Conservation (phyloP, 2,113 vertebrate genomes). For the Cichladusa arquata region DNA sequence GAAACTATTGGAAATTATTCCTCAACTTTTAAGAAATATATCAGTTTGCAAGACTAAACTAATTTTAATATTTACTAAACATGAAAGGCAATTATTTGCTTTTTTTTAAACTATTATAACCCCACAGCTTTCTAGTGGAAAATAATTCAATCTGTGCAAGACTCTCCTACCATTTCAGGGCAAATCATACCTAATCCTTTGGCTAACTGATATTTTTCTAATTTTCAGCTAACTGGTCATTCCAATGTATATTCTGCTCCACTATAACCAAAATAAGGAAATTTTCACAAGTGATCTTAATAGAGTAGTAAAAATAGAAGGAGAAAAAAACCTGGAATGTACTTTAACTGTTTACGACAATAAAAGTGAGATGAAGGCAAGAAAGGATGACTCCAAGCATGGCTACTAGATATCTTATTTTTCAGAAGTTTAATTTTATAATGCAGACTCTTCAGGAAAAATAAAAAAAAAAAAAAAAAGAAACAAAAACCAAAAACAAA, state of each 20-base stretch:
- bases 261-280: not conserved
- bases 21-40: not conserved
- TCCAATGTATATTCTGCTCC: not conserved
- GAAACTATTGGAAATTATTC: not conserved
- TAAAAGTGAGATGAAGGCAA: not conserved
- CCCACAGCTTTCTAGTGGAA: not conserved
- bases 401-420: not conserved
- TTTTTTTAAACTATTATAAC: not conserved
- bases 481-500: too few species aligned
- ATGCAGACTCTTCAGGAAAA: not conserved
- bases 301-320: not conserved
- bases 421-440: not conserved
- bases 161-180: not conserved
- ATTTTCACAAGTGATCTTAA: not conserved
- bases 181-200: not conserved
- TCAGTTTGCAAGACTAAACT: not conserved
- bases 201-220: not conserved
- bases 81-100: not conserved
- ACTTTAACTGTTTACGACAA: not conserved
- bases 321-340: not conserved
- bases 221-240: not conserved
- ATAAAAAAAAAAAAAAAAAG: fast-evolving
- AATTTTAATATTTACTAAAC: not conserved
- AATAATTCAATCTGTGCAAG: not conserved
- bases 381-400: not conserved